These are phyloP conservation scores for Scelioninae gen. 2 DNA, from an alignment of 2,888 invertebrate species.

Conservation along the genomic window DNA sequence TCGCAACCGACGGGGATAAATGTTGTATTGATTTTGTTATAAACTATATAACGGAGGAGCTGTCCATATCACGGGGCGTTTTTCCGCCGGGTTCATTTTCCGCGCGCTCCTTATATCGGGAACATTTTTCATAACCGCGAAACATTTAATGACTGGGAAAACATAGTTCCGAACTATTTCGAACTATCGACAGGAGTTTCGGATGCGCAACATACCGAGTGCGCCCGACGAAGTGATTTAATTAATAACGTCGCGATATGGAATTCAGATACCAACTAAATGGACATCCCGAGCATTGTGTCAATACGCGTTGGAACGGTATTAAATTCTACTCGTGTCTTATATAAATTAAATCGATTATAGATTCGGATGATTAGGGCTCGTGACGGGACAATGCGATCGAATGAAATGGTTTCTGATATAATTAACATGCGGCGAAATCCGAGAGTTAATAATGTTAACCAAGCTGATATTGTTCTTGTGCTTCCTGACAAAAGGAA, in stretches of 20 bases:
- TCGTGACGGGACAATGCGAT: no score
- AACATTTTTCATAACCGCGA: constrained; percentile 48
- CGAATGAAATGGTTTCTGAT: no score
- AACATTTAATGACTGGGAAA: constrained; percentile 55
- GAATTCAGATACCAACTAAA: constrained; percentile 51
- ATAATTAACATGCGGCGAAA: no score
- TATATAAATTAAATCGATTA: constrained; percentile 15
- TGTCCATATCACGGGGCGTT: constrained; percentile 38
- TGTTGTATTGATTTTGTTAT: constrained; percentile 44
- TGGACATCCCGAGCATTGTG: constrained; percentile 32
- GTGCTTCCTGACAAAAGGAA: no score
- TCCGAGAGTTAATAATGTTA: no score
- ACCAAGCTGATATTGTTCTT: no score
- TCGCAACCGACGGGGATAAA: constrained; percentile 27
- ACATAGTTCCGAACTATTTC: constrained; percentile 53
- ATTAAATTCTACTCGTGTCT: constrained; percentile 20
- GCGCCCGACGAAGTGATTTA: constrained; percentile 49
- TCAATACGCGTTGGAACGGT: constrained; percentile 25
- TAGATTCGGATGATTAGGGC: no score
- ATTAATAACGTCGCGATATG: constrained; percentile 52
- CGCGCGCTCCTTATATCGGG: constrained; percentile 31
- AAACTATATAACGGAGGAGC: constrained; percentile 35
- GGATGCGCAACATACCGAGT: constrained; percentile 37
- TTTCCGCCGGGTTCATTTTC: constrained; percentile 36
- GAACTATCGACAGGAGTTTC: constrained; percentile 57